Conservation (phyloP, 37 sponge, comb jelly and placozoan species). For the Chondrilla cf. caribensis region DNA sequence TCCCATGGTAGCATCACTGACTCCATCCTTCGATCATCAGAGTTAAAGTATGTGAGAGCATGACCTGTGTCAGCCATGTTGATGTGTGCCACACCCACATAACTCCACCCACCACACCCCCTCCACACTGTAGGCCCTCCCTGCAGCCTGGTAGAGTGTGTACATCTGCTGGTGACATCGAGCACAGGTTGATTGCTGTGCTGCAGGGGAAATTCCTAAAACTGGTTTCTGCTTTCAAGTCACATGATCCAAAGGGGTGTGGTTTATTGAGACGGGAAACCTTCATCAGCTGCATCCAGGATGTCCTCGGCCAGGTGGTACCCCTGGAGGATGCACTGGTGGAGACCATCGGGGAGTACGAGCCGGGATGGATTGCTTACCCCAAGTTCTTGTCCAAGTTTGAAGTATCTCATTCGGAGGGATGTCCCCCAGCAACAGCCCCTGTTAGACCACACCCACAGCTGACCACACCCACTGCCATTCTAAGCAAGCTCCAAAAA, state of each 20-base stretch:
- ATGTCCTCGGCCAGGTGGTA: neutral
- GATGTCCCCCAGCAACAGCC: too few relatives aligned
- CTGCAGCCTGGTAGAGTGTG: slow-evolving; percentile 22
- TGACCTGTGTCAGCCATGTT: too few relatives aligned
- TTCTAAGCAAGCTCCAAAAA: neutral
- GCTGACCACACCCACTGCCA: too few relatives aligned
- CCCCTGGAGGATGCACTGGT: neutral
- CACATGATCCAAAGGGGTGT: slow-evolving; percentile 26
- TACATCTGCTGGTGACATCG: slow-evolving; percentile 37
- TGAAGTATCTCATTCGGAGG: slow-evolving; percentile 23
- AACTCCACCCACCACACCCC: too few relatives aligned
- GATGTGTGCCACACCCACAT: too few relatives aligned
- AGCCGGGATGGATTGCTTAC: slow-evolving; percentile 34
- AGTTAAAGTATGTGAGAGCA: slow-evolving; percentile 12
- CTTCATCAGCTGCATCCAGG: slow-evolving; percentile 30
- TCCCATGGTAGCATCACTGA: slow-evolving; percentile 20
- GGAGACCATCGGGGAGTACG: neutral
- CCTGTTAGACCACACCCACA: too few relatives aligned
- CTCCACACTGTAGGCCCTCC: neutral
- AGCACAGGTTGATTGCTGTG: slow-evolving; percentile 25
- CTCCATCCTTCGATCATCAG: neutral
- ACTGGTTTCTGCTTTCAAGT: slow-evolving; percentile 35
- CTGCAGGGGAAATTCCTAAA: slow-evolving; percentile 48
- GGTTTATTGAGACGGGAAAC: slow-evolving; percentile 30
- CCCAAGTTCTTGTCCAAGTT: slow-evolving; percentile 53